Percentiles rank a stretch among this genome's conserved stretches.
These are phyloP conservation scores for Pherbina coryleti DNA, from an alignment of 2,888 invertebrate genomes.

Conservation along the genomic window DNA sequence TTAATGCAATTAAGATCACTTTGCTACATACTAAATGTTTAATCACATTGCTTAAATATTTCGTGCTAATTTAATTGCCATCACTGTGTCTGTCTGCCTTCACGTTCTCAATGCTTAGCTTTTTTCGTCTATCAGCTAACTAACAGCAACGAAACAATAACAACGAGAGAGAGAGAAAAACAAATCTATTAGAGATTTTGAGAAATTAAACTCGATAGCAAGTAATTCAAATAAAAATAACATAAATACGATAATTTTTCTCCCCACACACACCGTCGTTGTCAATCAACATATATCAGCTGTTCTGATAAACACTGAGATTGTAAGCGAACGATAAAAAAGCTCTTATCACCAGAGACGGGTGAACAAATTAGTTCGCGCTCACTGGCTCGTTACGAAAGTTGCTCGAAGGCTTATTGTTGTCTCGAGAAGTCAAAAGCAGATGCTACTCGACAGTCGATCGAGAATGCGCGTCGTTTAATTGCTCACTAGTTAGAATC, in stretches of 20 bases:
- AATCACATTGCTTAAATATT: too few relatives aligned
- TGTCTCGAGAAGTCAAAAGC: not conserved
- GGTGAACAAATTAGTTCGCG: not conserved
- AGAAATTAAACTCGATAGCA: too few relatives aligned
- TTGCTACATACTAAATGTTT: too few relatives aligned
- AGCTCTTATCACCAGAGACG: not conserved
- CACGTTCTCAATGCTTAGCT: too few relatives aligned
- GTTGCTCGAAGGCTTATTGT: not conserved
- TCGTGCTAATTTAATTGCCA: too few relatives aligned
- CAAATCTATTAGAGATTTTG: too few relatives aligned
- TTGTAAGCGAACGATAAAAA: not conserved
- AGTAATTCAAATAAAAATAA: not conserved
- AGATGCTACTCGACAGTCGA: conserved; percentile 3
- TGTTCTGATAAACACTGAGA: conserved; percentile 2
- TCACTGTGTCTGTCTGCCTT: too few relatives aligned
- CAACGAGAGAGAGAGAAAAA: not conserved
- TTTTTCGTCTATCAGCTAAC: not conserved
- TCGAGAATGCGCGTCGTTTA: conserved; percentile 15
- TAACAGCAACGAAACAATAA: not conserved
- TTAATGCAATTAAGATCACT: too few relatives aligned
- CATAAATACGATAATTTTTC: not conserved
- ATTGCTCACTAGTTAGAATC: not conserved
- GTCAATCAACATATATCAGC: not conserved
- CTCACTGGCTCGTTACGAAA: not conserved
- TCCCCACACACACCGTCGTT: not conserved